Base-by-base conservation (phyloP, 2,888 invertebrate genomes). In the Dasysyrphus tricinctus region DNA sequence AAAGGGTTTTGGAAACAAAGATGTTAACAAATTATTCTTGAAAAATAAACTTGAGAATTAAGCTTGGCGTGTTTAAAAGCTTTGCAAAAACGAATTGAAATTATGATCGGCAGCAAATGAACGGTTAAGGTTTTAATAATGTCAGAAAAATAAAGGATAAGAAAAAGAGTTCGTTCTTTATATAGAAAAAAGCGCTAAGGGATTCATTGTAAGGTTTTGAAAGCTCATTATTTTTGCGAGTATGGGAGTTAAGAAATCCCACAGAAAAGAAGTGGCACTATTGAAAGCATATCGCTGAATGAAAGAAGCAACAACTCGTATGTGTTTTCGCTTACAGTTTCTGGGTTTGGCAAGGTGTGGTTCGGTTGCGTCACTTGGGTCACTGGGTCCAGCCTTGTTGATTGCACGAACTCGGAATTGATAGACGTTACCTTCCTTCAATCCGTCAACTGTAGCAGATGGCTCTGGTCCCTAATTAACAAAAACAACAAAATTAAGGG, bases 351-450 rank as follows among this genome's bases (percentile, higher is more conserved):
- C 97, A 61, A 96, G 93, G 89, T 98, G 97, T 82, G 96, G 97
- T 88, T 97, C 95, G 0, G 98, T 97, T 4, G 97, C 94, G 87
- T 98, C 98, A 74, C 97, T 97, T 1, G 98, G 97, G 89, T 98
- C 98, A 44, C 97, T 96, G 1, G 96, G 96, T 2, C 99, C 98
- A 8, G 98, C 98, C 93, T 98, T 98, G 93, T 99, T 99, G 19
- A 98, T 96, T 44, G 98, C 98, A 7, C 96, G 94, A 0, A 99
- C 97, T n/a, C 98, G 94, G 94, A 99, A 99, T 93, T 98, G 98
- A 93, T 98, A 98, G 14, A 96, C 96, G 90, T 97, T 97, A 88
- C 98, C 98, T 93, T 98, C 97, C 91, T 96, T 96, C 61, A 98
- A 93, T 8, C 97, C 97, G 3, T 96, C 96, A 61, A 98, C 97